Base-by-base conservation (phyloP, 35 echinoderm and acorn worm species). In the Holothuria glaberrima region DNA sequence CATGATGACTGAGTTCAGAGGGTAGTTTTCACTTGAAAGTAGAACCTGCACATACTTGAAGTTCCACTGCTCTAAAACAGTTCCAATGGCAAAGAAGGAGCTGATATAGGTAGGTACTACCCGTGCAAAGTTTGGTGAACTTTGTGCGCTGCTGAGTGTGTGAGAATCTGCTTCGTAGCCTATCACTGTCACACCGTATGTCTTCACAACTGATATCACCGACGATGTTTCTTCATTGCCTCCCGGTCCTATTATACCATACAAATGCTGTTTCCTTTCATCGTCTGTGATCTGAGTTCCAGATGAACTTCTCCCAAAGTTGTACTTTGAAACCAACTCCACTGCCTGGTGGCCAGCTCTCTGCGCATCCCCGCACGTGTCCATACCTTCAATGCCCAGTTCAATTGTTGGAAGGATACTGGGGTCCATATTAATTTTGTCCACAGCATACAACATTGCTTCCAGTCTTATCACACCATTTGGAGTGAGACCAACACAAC, bases 381-480 rank as follows among this genome's bases (percentile, higher is more conserved):
- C 89, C 16, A 94, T 82, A 6, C 78, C 92, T 5, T 97, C 95
- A 27, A 97, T 73, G 3, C 95, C 95, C 6, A 97, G 33, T 25
- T 30, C 57, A 9, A 97, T 79, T 24, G 71, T 88, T 18, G 95
- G 95, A 6, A 97, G 72, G 45, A 94, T 54, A 6, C 1, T 50
- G 12, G 32, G 33, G 36, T 92, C 92, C 16, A 74, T 41, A 57
- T 97, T 97, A 24, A 97, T 86, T 29, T 86, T 25, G 48, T 97
- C 88, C 5, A 97, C 59, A 7, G 89, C 90, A 31, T 90, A 97
- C 46, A 97, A 26, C 92, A 97, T 92, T 27, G 95, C 95, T 70
- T 97, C 90, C 21, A 97, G 68, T 18, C 85, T 89, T 13, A 87
- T 74, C 33, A 97, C 52, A 26, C 95, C 95, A 26, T 86, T 67